These are phyloP conservation scores for Amphiura filiformis DNA, from an alignment of 35 echinoderm and acorn worm species.

Conservation along the genomic window DNA sequence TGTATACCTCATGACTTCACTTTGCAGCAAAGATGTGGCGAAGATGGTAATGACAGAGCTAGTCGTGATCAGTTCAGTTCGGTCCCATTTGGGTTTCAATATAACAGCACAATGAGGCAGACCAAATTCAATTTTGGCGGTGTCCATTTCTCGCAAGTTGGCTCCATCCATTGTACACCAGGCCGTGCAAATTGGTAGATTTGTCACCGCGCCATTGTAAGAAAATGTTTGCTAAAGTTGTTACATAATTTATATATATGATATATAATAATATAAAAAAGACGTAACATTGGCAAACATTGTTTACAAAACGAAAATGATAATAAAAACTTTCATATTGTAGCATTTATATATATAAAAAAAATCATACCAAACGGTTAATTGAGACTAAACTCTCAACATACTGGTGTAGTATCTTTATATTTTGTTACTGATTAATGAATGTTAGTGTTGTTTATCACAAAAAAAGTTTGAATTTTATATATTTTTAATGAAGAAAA, in stretches of 20 bases:
- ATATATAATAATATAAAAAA: neutral
- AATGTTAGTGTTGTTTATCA: conserved; percentile 15
- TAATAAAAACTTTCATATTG: conserved; percentile 15
- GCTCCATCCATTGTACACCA: neutral
- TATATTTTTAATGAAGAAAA: conserved; percentile 13
- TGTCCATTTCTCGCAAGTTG: neutral
- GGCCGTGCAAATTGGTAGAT: neutral
- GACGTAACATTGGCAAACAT: neutral
- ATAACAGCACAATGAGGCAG: no score
- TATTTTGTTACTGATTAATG: conserved; percentile 5
- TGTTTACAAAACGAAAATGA: neutral
- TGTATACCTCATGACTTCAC: no score
- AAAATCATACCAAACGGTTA: neutral
- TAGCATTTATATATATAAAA: conserved; percentile 1
- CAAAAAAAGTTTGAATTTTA: conserved; percentile 9
- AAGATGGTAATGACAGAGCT: no score
- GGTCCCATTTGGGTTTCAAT: no score
- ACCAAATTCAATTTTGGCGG: no score
- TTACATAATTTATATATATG: neutral
- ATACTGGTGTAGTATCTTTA: conserved; percentile 11
- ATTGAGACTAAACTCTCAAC: neutral
- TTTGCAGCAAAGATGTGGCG: no score
- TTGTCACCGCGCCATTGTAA: neutral
- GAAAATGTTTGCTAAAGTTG: conserved; percentile 4
- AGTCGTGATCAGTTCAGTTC: no score